Evolutionary conservation across 1,140 invertebrate species (phyloP).

Genomic region (Calliphora vicina): DNA sequence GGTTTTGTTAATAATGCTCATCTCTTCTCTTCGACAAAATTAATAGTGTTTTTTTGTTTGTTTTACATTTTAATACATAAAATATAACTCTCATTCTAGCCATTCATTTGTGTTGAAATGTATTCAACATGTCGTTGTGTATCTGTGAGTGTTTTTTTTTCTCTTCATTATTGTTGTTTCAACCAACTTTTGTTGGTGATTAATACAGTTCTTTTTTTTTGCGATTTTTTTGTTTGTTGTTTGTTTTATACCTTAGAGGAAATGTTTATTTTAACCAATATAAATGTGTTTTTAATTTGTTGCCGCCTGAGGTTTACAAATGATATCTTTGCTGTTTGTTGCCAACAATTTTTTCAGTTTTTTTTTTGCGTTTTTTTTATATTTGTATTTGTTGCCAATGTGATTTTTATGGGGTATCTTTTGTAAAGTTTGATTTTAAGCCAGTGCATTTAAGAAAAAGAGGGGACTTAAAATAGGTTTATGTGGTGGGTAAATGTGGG

Average conservation of each 20-base stretch:
- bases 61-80: too few species aligned
- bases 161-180: background rate
- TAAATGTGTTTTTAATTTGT: slow-evolving; percentile 61
- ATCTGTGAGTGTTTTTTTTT: too few species aligned
- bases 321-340: slow-evolving; percentile 40
- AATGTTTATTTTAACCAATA: slow-evolving; percentile 48
- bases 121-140: too few species aligned
- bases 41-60: too few species aligned
- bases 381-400: background rate
- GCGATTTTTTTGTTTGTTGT: background rate
- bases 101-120: too few species aligned
- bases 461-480: background rate
- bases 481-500: too few species aligned
- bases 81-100: too few species aligned
- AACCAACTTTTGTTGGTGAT: slow-evolving; percentile 7
- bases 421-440: background rate
- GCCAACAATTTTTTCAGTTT: background rate
- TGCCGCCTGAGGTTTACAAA: slow-evolving; percentile 48
- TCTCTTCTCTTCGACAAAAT: too few species aligned
- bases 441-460: background rate
- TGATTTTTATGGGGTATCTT: background rate
- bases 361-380: background rate
- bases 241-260: slow-evolving; percentile 21
- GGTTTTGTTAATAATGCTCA: too few species aligned
- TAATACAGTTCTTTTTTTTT: slow-evolving; percentile 11